Conservation (phyloP, 1,140 invertebrate species). For the Pararge aegeria region DNA sequence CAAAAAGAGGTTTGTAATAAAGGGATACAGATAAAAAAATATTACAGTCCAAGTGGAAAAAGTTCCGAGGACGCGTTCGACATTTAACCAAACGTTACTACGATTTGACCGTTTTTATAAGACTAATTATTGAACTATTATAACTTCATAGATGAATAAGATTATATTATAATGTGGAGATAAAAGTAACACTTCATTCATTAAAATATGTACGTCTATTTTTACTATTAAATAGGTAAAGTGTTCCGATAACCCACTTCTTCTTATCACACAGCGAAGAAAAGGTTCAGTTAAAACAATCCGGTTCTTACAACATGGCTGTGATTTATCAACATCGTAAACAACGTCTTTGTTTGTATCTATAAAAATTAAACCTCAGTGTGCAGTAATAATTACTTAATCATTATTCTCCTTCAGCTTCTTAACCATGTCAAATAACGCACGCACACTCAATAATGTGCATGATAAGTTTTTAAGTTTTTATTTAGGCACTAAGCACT, state of each 20-base stretch:
- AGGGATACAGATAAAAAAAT: too few species aligned
- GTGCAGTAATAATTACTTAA: background rate
- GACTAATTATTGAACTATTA: too few species aligned
- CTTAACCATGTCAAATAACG: too few species aligned
- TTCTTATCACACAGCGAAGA: slow-evolving; percentile 31
- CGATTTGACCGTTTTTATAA: too few species aligned
- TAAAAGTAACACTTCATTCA: background rate
- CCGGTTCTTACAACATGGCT: slow-evolving; percentile 28
- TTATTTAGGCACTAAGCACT: too few species aligned
- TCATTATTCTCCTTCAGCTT: too few species aligned
- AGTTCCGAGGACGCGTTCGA: too few species aligned
- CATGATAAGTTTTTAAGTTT: too few species aligned
- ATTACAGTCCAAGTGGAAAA: too few species aligned
- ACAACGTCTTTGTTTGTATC: background rate
- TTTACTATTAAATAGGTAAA: slow-evolving; percentile 21
- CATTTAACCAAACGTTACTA: too few species aligned
- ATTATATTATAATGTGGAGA: background rate
- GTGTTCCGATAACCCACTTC: slow-evolving; percentile 32
- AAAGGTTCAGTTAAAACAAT: slow-evolving; percentile 23
- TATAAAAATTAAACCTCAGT: background rate
- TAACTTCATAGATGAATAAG: background rate
- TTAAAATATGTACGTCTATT: background rate
- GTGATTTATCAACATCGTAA: slow-evolving; percentile 20
- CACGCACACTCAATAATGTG: too few species aligned
- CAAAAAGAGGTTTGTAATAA: too few species aligned